Base-by-base conservation (phyloP, 2,113 vertebrate species). In the Lonchura striata region DNA sequence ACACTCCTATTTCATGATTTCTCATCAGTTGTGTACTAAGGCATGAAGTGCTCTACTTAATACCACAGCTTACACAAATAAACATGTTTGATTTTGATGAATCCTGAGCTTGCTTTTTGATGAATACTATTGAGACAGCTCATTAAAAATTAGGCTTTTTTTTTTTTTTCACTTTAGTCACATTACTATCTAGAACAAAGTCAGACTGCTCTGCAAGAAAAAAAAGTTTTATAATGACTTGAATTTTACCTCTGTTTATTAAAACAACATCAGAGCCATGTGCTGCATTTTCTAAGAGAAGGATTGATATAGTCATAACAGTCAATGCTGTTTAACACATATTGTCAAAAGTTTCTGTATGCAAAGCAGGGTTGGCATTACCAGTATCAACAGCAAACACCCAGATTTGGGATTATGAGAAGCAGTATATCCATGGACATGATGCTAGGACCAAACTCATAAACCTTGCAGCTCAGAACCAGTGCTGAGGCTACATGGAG, bases 71-170 rank as follows among this genome's bases (percentile, higher is more conserved):
- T 91, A 74, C 27, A 90, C 90, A 94, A 93, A 96, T 80, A 95
- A 95, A 93, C 78, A 64, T 91, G 61, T 87, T 92, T 95, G 89
- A 91, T 95, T 96, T 92, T 91, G 78, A 91, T 97, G 91, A 94
- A 91, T 65, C 39, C 63, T 92, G 59, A 3, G 7, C 50, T 91
- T 80, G 70, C 47, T 94, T 95, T 96, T 95, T 95, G 84, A 96
- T 95, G 92, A 96, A 91, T 95, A 94, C 89, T 91, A 87, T 84
- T 59, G 89, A 96, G 87, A 94, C 84, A 96, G 91, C 94, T 96
- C 93, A 95, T 95, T 96, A 95, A 95, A 97, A 97, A 47, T 23
- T 50, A 65, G 6, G 1, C 5, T 24, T 10, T 49, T 64, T 68
- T 69, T 56, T 68, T n/a, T n/a, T 82, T 70, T 81, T 31, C 57